Evolutionary conservation across 2,113 vertebrate genomes (phyloP).

Genomic region (Chiloscyllium plagiosum): DNA sequence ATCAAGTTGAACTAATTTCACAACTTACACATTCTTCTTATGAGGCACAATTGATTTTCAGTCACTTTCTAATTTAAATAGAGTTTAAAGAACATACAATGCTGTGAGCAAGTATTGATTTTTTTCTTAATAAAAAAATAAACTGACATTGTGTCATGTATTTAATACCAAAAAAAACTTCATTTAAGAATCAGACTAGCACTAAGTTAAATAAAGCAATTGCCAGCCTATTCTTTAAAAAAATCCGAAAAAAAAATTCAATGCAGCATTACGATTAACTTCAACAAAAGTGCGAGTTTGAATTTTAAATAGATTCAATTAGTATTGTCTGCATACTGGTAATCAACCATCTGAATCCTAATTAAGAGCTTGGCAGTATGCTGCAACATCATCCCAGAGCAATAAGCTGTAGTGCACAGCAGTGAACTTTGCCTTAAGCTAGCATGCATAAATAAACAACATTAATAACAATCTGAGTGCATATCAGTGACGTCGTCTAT

Average conservation of each 20-base stretch:
- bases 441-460: constrained; percentile 60
- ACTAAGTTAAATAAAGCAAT: not conserved
- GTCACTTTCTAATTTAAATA: constrained; percentile 51
- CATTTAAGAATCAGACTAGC: not conserved
- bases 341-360: constrained; percentile 52
- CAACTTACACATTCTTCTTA: constrained; percentile 49
- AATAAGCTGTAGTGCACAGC: constrained; percentile 49
- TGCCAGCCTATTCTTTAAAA: not conserved
- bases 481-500: constrained; percentile 60
- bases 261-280: not conserved
- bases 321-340: constrained; percentile 43
- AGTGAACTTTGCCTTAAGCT: constrained; percentile 49
- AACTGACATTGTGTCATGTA: constrained; percentile 32
- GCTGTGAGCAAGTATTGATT: constrained; percentile 46
- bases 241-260: not conserved
- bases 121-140: constrained; percentile 40
- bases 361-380: constrained; percentile 48
- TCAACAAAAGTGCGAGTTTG: constrained; percentile 35
- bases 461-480: constrained; percentile 56
- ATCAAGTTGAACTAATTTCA: constrained; percentile 49
- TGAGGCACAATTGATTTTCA: constrained; percentile 59
- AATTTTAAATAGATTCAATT: constrained; percentile 49
- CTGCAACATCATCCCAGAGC: constrained; percentile 51
- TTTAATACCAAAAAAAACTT: not conserved
- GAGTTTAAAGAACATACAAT: constrained; percentile 52